Conservation (phyloP, 2,797 vertebrate species). For the Percopsis omiscomaycus region DNA sequence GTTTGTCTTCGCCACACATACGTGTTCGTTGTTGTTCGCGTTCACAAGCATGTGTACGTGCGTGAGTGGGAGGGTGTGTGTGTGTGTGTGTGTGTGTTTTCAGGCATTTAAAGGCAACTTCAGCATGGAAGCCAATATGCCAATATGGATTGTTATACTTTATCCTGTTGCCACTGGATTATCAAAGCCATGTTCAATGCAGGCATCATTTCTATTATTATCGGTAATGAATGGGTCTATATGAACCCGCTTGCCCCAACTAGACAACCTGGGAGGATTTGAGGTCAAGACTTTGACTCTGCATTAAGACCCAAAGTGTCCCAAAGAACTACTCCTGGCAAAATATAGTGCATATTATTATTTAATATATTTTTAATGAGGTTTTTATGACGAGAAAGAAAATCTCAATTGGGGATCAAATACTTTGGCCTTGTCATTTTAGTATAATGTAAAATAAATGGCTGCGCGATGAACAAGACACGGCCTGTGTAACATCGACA, state of each 20-base stretch:
- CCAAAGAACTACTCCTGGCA: background rate
- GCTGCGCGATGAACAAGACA: background rate
- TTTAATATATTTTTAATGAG: background rate
- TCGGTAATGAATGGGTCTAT: constrained; percentile 28
- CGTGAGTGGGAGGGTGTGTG: background rate
- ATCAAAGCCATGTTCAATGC: constrained; percentile 17
- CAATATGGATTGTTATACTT: constrained; percentile 17
- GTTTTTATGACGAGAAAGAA: background rate
- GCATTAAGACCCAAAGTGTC: no score
- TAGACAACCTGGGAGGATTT: constrained; percentile 19
- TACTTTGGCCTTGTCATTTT: background rate
- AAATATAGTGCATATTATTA: background rate
- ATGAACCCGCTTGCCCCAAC: constrained; percentile 1
- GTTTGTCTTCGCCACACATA: background rate
- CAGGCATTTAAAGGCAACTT: background rate
- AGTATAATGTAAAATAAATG: constrained; percentile 19
- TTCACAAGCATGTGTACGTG: background rate
- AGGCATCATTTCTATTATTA: constrained; percentile 21
- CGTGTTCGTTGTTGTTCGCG: background rate
- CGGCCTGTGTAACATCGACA: constrained; percentile 36
- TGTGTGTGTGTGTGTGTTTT: constrained; percentile 2
- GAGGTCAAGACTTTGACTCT: constrained; percentile 42
- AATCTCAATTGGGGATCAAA: background rate
- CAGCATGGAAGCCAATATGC: constrained; percentile 10
- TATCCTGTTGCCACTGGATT: constrained; percentile 14